Base-by-base conservation (phyloP, 2,888 invertebrate species). In the Cyclophora albipunctata region DNA sequence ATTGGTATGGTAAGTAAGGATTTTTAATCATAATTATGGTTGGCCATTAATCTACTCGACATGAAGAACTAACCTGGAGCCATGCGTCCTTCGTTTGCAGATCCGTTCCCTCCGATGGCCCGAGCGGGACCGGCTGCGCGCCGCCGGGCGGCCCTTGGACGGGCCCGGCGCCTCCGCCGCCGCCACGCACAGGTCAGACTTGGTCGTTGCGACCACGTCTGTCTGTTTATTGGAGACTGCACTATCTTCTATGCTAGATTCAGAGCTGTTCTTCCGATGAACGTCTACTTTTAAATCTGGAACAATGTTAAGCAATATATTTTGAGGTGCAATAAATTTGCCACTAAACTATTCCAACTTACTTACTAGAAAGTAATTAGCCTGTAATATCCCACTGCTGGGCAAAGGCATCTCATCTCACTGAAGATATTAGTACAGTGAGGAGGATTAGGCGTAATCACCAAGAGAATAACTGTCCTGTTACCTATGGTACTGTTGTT, bases 231-330 rank as follows among this genome's bases (percentile, higher is more conserved):
- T 63, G 34, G 90, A 88, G 45, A 88, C 83, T 34, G 90, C 88
- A 51, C 89, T 84, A 58, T 92, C 91, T 58, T 94, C 94, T 72
- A 95, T 94, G 63, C 95, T 95, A 58, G 96, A 96, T 78, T 95
- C 96, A 0, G 96, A 96, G 70, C 96, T 96, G 76, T 96, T 96
- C 76, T 96, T 96, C 52, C 96, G 91, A 84, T 97, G 97, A 49
- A 97, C 96, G 83, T 97, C 97, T 53, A 96, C 97, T 90, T 96
- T 96, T 64, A 97, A 90, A 90, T 97, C 96, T 93, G 78, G 5
- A 83, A 86, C 59, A 62, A 66, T 34, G 56, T n/a, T 20, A 7
- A 46, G 3, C 7, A 40, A 42, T 44, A 4, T 7, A 34, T 37
- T 7, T 35, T 45, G 6, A 44, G 7, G 20, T 20, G 20, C 20